phyloP scores from a whole-genome alignment of 2,113 vertebrate genomes.

The Phrynosoma blainvillii region DNA sequence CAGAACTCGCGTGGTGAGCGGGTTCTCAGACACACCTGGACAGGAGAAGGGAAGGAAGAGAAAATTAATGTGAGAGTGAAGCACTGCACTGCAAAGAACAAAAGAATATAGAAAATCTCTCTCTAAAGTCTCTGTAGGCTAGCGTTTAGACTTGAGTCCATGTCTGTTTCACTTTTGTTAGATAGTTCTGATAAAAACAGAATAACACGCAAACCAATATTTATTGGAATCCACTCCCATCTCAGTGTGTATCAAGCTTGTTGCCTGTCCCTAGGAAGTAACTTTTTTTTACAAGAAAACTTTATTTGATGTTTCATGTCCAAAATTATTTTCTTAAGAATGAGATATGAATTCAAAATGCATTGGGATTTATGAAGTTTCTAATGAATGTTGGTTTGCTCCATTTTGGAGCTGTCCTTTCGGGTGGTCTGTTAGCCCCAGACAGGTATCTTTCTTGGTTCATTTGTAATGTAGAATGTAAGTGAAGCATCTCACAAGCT shows the following conservation, averaged over 20 bases:
- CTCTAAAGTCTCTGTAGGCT: neutral
- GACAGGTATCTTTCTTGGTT: neutral
- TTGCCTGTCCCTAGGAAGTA: neutral
- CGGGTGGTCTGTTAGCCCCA: neutral
- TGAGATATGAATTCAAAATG: neutral
- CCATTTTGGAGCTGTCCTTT: neutral
- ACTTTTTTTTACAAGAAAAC: neutral
- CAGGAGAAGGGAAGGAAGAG: conserved; percentile 9
- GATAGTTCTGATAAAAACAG: neutral
- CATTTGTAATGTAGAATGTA: neutral
- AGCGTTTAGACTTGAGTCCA: neutral
- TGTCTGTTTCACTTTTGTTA: neutral
- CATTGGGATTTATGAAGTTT: neutral
- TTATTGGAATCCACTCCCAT: neutral
- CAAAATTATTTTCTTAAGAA: neutral
- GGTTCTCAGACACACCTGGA: conserved; percentile 65
- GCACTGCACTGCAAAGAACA: neutral
- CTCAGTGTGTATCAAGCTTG: neutral
- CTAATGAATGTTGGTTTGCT: neutral
- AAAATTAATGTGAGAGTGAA: conserved; percentile 24
- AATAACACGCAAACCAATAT: neutral
- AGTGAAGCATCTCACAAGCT: neutral
- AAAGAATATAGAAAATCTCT: neutral
- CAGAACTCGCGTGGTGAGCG: conserved; percentile 64
- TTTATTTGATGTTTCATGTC: neutral